These are phyloP conservation scores for Barypeithes pellucidus DNA, from an alignment of 2,888 invertebrate genomes.

Conservation along the genomic window DNA sequence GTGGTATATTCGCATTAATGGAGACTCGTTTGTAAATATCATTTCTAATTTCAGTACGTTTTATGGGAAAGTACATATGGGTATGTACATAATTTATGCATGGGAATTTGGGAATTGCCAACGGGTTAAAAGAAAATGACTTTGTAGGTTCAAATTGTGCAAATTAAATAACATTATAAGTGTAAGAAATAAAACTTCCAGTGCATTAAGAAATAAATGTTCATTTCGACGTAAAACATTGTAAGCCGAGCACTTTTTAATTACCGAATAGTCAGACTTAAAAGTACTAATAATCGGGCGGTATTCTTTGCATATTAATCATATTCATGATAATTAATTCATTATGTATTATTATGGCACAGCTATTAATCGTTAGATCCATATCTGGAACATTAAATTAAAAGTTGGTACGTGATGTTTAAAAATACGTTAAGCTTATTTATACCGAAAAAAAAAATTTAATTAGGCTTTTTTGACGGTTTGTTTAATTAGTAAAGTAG, in stretches of 20 bases:
- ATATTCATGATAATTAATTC: conserved; percentile 44
- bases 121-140: too few species aligned
- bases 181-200: too few species aligned
- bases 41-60: too few species aligned
- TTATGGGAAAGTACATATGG: too few species aligned
- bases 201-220: neutral
- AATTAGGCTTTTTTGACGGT: conserved; percentile 41
- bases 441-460: conserved; percentile 33
- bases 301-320: conserved; percentile 47
- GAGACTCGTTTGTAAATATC: too few species aligned
- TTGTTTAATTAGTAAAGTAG: conserved; percentile 30
- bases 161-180: too few species aligned
- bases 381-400: conserved; percentile 46
- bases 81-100: too few species aligned
- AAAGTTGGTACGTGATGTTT: conserved; percentile 40
- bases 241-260: conserved; percentile 8
- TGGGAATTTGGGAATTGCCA: too few species aligned
- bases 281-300: conserved; percentile 40
- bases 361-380: conserved; percentile 48
- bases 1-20: too few species aligned
- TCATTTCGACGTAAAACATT: neutral
- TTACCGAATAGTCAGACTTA: conserved; percentile 4
- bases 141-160: too few species aligned
- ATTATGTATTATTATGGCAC: conserved; percentile 50
- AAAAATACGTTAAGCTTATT: conserved; percentile 32